Evolutionary conservation across 35 echinoderm and acorn worm species (phyloP), one percentile per base, ranked within the genome.

Genomic region (Apostichopus parvimensis): DNA sequence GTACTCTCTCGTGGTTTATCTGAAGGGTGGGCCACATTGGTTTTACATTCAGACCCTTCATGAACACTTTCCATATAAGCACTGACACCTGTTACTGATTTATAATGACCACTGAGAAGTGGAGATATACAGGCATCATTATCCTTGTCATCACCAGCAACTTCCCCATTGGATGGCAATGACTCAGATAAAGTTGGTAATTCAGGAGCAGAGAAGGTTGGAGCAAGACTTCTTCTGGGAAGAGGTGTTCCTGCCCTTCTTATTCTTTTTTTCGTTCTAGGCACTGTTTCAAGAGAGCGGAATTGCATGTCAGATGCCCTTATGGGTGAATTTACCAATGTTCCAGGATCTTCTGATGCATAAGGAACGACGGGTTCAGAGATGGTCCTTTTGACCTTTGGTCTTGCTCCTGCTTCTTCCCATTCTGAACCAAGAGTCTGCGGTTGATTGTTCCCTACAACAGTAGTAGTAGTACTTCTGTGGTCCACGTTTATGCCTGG

Each of bases 351-450:
- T 60, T 72, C 13, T 15, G 22, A 28, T 13, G 13, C n/a, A 8
- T 9, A 5, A 61, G 72, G 24, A 72, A 6, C 15, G 15, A 34
- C 28, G 52, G 86, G 62, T 54, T 88, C 61, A 12, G 86, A 88
- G 6, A 88, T 20, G 17, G 86, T 45, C 86, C 86, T 71, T 18
- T 88, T 88, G 57, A 73, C 26, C 25, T 88, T 88, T 71, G 86
- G 86, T 88, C 60, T 88, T 25, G 86, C 86, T 17, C 86, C 86
- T 4, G 23, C 72, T 18, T 6, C 61, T 8, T 88, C 86, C 86
- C 86, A 88, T 17, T 84, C 57, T 84, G 80, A 17, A 75, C 71
- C 71, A 20, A 18, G 18, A 14, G 64, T 18, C 64, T 14, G 64
- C 18, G 4, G 11, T 18, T 68, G 13, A 68, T 75, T 75, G 71